These are phyloP conservation scores for Hermodice carunculata DNA, from an alignment of 2,888 invertebrate species.

Conservation along the genomic window DNA sequence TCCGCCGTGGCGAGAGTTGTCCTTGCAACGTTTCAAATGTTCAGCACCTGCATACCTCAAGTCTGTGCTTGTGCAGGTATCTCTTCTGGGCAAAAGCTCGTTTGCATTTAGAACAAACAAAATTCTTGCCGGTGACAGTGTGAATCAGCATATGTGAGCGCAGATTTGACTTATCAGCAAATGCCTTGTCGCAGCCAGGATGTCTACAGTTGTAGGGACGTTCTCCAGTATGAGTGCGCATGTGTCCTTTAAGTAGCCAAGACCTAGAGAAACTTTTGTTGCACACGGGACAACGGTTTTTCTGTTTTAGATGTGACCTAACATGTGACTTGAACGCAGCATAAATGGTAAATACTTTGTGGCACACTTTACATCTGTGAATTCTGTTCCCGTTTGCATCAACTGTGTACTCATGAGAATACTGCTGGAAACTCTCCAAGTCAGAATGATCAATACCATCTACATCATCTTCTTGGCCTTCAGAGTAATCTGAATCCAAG, in stretches of 20 bases:
- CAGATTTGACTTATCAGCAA: conserved; percentile 67
- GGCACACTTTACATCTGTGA: conserved; percentile 54
- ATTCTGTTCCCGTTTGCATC: conserved; percentile 31
- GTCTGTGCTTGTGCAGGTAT: conserved; percentile 66
- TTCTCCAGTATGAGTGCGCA: conserved; percentile 67
- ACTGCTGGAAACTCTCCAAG: conserved; percentile 15
- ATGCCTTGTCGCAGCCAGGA: conserved; percentile 60
- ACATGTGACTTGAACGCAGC: conserved; percentile 52
- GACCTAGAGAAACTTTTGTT: conserved; percentile 64
- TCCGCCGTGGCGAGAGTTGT: too few species aligned
- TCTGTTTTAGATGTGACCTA: conserved; percentile 46
- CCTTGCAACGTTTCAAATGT: neutral
- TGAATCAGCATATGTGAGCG: conserved; percentile 66
- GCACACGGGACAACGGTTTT: conserved; percentile 60
- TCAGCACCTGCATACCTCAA: conserved; percentile 59
- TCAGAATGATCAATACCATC: conserved; percentile 6
- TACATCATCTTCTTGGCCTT: conserved; percentile 1
- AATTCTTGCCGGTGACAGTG: conserved; percentile 56
- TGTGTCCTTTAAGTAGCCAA: conserved; percentile 67
- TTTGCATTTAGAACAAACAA: conserved; percentile 59
- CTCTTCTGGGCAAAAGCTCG: conserved; percentile 67
- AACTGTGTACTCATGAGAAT: conserved; percentile 18
- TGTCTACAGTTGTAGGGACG: conserved; percentile 60
- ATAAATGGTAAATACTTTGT: conserved; percentile 46
- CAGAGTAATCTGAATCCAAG: neutral